Conservation (phyloP, 1,140 invertebrate genomes). For the Linepithema humile region DNA sequence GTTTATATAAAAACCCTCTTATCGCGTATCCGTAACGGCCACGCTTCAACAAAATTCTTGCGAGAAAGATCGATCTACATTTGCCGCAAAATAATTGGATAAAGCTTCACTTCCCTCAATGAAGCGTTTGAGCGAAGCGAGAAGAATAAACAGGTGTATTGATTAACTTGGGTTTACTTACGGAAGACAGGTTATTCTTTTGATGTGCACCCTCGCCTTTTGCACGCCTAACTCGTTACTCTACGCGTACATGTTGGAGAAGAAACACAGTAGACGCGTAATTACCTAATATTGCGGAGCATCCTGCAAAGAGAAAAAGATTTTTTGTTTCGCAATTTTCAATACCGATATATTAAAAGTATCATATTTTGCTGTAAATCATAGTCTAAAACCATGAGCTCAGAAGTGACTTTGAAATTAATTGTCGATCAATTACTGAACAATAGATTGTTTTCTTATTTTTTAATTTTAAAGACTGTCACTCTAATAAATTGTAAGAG, state of each 20-base stretch:
- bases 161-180: constrained; percentile 12
- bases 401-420: too few species aligned
- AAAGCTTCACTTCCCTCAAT: not conserved
- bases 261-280: not conserved
- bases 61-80: not conserved
- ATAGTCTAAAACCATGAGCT: too few species aligned
- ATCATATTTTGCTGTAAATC: too few species aligned
- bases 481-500: not conserved
- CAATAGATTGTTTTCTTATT: too few species aligned
- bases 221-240: not conserved
- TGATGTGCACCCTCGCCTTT: constrained; percentile 3
- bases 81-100: not conserved
- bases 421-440: too few species aligned
- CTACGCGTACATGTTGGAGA: not conserved
- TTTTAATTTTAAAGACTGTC: too few species aligned
- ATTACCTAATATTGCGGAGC: not conserved
- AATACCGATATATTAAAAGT: too few species aligned
- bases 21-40: too few species aligned
- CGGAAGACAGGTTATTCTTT: constrained; percentile 25
- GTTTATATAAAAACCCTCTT: not conserved
- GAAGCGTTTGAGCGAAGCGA: not conserved
- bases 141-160: not conserved
- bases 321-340: not conserved
- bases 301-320: not conserved
- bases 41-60: too few species aligned